Evolutionary conservation across 2,888 invertebrate species (phyloP), one percentile per base, ranked within the genome.

Genomic region (Amiota minor): DNA sequence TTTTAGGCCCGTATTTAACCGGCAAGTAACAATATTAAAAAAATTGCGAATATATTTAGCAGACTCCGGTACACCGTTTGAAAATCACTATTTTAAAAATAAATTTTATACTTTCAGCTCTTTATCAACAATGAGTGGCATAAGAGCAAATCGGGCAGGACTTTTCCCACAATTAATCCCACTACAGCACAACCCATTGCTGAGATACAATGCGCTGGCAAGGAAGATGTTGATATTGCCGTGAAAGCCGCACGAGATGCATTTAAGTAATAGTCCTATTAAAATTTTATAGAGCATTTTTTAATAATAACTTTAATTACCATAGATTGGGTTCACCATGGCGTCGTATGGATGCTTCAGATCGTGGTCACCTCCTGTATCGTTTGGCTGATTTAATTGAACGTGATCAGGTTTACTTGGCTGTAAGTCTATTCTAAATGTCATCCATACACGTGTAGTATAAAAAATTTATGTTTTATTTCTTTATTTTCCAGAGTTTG

Each of bases 101-200:
- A n/a, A n/a, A n/a, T n/a, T n/a, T n/a, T 35, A 35, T 35, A 6
- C 35, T 56, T 78, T 12, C 47, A 97, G 97, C 92, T 99, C 72
- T 99, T 99, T 89, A 97, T 98, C 86, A 97, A 99, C 91, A 99
- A 99, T 90, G 98, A 98, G 90, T 99, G 96, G 96, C 94, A 95
- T 84, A 95, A 97, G 89, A 95, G 98, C 2, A 92, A 92, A 71
- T 94, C 95, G 69, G 97, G 97, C 9, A 95, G 95, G 89, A 96
- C 95, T 0, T 99, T 99, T 89, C 91, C 92, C 50, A 95, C 96
- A 0, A 89, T 95, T 70, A 97, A 98, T 89, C 98, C 98, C 0
- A 86, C 95, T 6, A 97, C 93, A 0, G 96, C 94, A 47, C 91
- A 96, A 87, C 91, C 92, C 0, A 96, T 97, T 73, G 92, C 95